Evolutionary conservation across 2,797 vertebrate species (phyloP).

Genomic region (Heliangelus exortis): DNA sequence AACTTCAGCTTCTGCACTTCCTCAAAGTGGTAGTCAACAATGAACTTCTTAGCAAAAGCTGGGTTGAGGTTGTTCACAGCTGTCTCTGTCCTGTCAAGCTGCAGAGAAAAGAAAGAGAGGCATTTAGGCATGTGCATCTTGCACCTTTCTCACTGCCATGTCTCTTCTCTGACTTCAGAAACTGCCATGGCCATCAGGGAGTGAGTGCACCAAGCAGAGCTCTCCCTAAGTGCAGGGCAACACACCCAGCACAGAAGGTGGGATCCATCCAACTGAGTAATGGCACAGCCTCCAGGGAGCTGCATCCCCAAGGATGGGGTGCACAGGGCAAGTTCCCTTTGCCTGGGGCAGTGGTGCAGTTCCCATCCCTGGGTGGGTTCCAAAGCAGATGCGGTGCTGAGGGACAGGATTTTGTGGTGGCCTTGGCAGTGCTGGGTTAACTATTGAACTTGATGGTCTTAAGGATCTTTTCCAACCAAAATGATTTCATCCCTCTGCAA

Average conservation of each 20-base stretch:
- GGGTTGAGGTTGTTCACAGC: conserved; percentile 97
- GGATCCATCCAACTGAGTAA: background rate
- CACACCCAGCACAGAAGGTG: too few relatives aligned
- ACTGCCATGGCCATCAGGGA: background rate
- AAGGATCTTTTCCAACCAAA: too few relatives aligned
- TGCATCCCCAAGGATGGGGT: rapidly evolving
- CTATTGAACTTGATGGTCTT: too few relatives aligned
- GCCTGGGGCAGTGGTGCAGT: too few relatives aligned
- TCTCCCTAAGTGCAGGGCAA: background rate
- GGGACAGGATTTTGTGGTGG: too few relatives aligned
- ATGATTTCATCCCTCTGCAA: too few relatives aligned
- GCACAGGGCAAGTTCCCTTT: rapidly evolving
- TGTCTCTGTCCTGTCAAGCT: conserved; percentile 95
- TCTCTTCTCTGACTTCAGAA: background rate
- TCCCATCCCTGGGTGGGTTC: too few relatives aligned
- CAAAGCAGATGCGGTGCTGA: too few relatives aligned
- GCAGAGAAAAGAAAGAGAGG: background rate
- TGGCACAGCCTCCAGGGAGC: rapidly evolving
- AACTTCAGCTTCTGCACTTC: conserved; percentile 98
- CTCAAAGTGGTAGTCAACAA: conserved; percentile 96
- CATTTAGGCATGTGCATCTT: background rate
- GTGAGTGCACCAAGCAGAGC: background rate
- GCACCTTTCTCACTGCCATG: background rate
- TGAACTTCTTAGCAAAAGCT: conserved; percentile 94
- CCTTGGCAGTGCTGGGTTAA: too few relatives aligned